Base-by-base conservation (phyloP, 1,140 invertebrate genomes). In the Cryptotermes secundus region DNA sequence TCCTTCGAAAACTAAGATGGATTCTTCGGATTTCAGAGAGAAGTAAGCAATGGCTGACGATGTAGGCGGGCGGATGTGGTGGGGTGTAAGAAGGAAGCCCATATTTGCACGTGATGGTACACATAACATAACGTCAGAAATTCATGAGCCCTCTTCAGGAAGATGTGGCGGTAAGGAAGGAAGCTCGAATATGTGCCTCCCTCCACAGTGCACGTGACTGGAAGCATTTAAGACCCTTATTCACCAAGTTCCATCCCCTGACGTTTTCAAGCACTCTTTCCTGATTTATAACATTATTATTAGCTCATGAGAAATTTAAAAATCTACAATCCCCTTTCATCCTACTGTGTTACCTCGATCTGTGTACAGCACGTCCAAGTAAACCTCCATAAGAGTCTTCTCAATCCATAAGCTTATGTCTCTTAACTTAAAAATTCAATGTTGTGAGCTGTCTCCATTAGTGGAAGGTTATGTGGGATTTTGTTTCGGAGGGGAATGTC, bases 241-340 rank as follows among this genome's bases (percentile, higher is more conserved):
- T 81, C 80, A 81, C 80, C 80, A 36, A 34, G 80, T 38, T 38
- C 35, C 6, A 81, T 31, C n/a, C 59, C 59, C 26, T 31, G 59
- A 72, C 59, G n/a, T 72, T 72, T 72, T 72, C 59, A n/a, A 72
- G 59, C 34, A 16, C 34, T 31, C 22, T 7, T 38, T 22, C 4
- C 80, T 81, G 80, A 81, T 81, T 81, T 81, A 81, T 81, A 81
- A 22, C 34, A 45, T 81, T 81, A 81, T 81, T 35, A 81, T 45
- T 19, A 81, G 80, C 80, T 81, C 80, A 81, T 81, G 80, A 81
- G 80, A 81, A 81, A 81, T 81, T 81, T 81, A 81, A 81, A 81
- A 81, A 72, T 26, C 31, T 72, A 31, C 59, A 72, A 10, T 31
- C n/a, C n/a, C 59, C 16, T 72, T 31, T 14, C 26, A 31, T 26